Conservation (phyloP, 2,888 invertebrate species). For the Drosophila borealis region DNA sequence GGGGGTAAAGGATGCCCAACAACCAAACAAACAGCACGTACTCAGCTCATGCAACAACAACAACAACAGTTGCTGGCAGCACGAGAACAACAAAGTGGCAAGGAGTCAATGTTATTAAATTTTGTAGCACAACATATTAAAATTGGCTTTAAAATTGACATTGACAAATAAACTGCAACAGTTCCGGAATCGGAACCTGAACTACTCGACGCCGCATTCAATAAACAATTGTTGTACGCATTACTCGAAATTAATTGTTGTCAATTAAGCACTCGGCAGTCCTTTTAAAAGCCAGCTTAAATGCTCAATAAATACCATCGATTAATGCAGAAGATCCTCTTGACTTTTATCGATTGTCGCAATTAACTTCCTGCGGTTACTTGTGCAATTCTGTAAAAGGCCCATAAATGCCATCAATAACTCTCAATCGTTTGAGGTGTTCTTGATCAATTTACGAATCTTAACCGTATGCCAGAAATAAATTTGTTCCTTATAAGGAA, state of each 20-base stretch:
- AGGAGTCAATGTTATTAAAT: conserved; percentile 49
- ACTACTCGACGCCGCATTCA: conserved; percentile 33
- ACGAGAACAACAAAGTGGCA: conserved; percentile 15
- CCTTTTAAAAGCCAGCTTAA: conserved; percentile 26
- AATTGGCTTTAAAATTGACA: conserved; percentile 37
- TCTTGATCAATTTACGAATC: background rate
- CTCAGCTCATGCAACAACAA: conserved; percentile 1
- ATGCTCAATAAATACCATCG: conserved; percentile 29
- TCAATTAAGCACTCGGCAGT: conserved; percentile 30
- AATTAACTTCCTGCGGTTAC: conserved; percentile 29
- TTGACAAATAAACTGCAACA: conserved; percentile 49
- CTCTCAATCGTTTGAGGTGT: background rate
- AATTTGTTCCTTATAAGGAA: background rate
- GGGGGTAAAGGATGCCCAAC: background rate
- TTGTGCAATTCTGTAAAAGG: conserved; percentile 2
- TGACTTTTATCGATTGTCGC: conserved; percentile 32
- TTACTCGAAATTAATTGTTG: conserved; percentile 35
- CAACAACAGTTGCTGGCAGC: conserved; percentile 7
- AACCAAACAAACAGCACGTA: conserved; percentile 43
- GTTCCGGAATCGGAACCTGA: conserved; percentile 8
- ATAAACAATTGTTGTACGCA: conserved; percentile 45
- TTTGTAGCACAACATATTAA: conserved; percentile 33
- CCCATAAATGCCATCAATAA: background rate
- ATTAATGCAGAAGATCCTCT: conserved; percentile 16
- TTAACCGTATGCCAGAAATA: background rate